These are phyloP conservation scores for Eilema griseolum DNA, from an alignment of 2,888 invertebrate species.

Conservation along the genomic window DNA sequence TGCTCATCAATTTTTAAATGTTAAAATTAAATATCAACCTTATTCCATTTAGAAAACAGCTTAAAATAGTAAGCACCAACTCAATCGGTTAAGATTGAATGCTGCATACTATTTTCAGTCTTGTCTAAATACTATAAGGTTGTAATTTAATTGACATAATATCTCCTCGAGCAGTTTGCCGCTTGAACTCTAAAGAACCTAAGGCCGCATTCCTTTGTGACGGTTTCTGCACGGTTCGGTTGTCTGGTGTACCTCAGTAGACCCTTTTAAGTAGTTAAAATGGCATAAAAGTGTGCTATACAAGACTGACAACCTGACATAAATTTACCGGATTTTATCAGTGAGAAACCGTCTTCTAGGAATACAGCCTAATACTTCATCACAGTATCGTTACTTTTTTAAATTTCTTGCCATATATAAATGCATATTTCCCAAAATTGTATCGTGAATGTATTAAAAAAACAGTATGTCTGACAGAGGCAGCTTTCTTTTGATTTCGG, in stretches of 20 bases:
- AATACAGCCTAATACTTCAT: background rate
- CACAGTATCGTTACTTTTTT: background rate
- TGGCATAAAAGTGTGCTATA: background rate
- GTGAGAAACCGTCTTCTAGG: background rate
- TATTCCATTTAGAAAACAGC: no score
- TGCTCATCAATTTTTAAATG: no score
- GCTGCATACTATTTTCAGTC: no score
- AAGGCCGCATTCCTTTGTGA: background rate
- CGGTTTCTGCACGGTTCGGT: background rate
- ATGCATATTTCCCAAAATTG: background rate
- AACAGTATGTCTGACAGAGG: constrained; percentile 21
- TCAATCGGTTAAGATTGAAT: no score
- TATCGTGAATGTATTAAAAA: background rate
- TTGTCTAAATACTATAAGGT: no score
- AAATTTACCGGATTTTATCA: background rate
- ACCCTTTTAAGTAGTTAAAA: background rate
- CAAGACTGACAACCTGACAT: background rate
- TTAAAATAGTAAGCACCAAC: no score
- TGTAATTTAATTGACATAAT: no score
- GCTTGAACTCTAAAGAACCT: no score
- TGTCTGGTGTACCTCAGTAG: background rate
- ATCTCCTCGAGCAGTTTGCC: no score
- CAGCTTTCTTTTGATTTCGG: constrained; percentile 45
- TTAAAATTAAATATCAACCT: no score
- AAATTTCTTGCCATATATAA: constrained; percentile 20